phyloP scores from a whole-genome alignment of 2,797 vertebrate genomes.

The Danionella dracula region DNA sequence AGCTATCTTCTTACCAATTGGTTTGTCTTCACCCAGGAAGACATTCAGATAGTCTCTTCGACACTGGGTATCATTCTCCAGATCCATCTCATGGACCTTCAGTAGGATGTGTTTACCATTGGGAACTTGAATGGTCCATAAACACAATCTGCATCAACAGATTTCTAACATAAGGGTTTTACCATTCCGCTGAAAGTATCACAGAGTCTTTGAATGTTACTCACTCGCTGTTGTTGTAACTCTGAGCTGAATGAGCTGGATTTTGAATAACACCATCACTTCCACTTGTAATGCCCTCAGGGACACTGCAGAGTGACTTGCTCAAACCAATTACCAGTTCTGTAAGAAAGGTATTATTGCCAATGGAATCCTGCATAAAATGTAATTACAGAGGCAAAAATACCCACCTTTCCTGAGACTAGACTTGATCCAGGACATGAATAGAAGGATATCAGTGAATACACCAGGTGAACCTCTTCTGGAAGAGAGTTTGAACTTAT shows the following conservation, averaged over 20 bases:
- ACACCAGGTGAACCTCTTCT: slow-evolving; percentile 78
- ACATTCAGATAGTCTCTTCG: slow-evolving; percentile 59
- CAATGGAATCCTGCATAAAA: no score
- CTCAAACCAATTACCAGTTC: not conserved
- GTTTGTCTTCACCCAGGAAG: slow-evolving; percentile 51
- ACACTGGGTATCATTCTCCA: slow-evolving; percentile 68
- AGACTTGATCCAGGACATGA: slow-evolving; percentile 76
- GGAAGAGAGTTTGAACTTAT: slow-evolving; percentile 52
- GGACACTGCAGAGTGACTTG: slow-evolving; percentile 59
- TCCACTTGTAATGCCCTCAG: slow-evolving; percentile 53
- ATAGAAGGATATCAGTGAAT: slow-evolving; percentile 75
- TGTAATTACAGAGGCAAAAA: not conserved
- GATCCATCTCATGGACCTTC: slow-evolving; percentile 67
- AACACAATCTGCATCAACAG: slow-evolving; percentile 63
- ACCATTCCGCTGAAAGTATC: not conserved
- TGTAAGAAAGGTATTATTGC: not conserved
- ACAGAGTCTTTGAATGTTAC: slow-evolving; percentile 38
- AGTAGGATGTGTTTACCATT: slow-evolving; percentile 61
- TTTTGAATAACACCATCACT: slow-evolving; percentile 67
- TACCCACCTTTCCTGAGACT: slow-evolving; percentile 61
- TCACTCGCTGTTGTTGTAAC: slow-evolving; percentile 75
- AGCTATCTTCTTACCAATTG: slow-evolving; percentile 68
- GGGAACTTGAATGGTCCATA: slow-evolving; percentile 69
- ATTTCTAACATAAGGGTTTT: not conserved
- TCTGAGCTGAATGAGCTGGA: slow-evolving; percentile 54